Evolutionary conservation across 2,888 invertebrate species (phyloP), one percentile per base, ranked within the genome.

Genomic region (Timema cristinae): DNA sequence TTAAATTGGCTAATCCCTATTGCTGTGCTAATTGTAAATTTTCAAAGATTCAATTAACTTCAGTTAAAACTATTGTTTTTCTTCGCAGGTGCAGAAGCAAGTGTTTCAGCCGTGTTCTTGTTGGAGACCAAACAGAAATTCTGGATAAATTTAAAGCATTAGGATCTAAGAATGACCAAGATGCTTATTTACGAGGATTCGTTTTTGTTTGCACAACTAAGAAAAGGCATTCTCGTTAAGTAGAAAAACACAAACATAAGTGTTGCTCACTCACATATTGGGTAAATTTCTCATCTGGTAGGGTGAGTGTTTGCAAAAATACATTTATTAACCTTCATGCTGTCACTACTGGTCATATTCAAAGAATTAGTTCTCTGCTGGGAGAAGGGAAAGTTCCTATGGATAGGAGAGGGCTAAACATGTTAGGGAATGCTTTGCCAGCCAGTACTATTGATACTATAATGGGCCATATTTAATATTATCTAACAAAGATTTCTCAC

Each of bases 61-160:
- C n/a, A n/a, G n/a, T n/a, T n/a, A n/a, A n/a, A n/a, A n/a, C n/a
- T n/a, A 15, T 16, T 6, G 13, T n/a, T 56, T 15, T 7, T 7
- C 16, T 56, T 56, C 11, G 7, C 5, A 56, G 56, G 16, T 5
- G 56, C 56, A 56, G 56, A 56, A 7, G 5, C 56, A 56, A 1
- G 56, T 56, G 56, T 56, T 56, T 56, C 16, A 16, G 16, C 56
- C 56, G 11, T 56, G 56, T 56, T 7, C 56, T 16, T 56, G 56
- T 10, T 56, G 56, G 10, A 15, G 56, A 56, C 7, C 13, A 16
- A 56, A 56, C n/a, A 56, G 56, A 56, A 56, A 56, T 56, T 15
- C 56, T 56, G 56, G 56, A 56, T 6, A 56, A 16, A 56, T 56
- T 56, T 16, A 56, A 16, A 16, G 6, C 56, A 56, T 10, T 56